Base-by-base conservation (phyloP, 2,113 vertebrate genomes). In the Megaceryle maxima region DNA sequence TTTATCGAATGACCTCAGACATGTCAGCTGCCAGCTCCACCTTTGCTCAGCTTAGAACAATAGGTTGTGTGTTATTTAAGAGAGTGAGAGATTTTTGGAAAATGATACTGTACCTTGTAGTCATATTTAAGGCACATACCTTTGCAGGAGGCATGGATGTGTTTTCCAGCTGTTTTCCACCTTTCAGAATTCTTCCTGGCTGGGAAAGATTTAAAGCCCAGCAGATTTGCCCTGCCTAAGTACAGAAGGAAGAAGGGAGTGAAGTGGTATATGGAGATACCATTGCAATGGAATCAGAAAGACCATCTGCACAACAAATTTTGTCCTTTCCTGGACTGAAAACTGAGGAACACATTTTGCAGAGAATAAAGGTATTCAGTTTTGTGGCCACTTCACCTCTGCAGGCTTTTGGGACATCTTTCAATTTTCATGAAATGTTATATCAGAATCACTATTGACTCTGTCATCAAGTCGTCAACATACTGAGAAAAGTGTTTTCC, bases 11-110 rank as follows among this genome's bases (percentile, higher is more conserved):
- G 95, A 97, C 96, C 96, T 96, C 91, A 97, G 83, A 97, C 96
- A 90, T 44, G 11, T 95, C 86, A 85, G 95, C 96, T 97, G 97
- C 97, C 97, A 97, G 94, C 92, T 97, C 83, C 96, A 97, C 96
- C 97, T 97, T 97, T 48, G 53, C 92, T 95, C 84, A 88, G 81
- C 83, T 83, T 83, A 46, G 94, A 97, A 94, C 90, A 94, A 92
- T 89, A 82, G 95, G n/a, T 33, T 76, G 83, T 83, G 53, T 78
- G 88, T 98, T 96, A 96, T 96, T 98, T 95, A 93, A 97, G 92
- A 92, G 96, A 97, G 95, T 95, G 97, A 97, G 96, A 98, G 96
- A 92, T 94, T 94, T 94, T 74, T 93, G 81, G 92, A 83, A 92
- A 97, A 91, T 5, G 80, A 69, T 96, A 97, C 83, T 94, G 95